Evolutionary conservation across 2,113 vertebrate genomes (phyloP).

Genomic region (cattle (Bos taurus)): DNA sequence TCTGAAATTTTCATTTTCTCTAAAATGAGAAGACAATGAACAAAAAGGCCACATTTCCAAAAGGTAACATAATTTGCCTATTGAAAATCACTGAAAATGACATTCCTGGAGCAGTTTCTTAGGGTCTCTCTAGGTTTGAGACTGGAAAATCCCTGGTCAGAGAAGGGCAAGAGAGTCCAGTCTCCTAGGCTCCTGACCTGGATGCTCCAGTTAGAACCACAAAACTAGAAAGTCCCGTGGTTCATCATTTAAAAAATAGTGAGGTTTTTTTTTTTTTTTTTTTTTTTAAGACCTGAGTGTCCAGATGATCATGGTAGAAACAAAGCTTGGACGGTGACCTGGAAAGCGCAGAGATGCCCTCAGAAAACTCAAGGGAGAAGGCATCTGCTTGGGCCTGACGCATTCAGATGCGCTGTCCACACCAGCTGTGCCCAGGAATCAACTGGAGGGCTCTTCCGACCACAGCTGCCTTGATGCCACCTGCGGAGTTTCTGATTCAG

Average conservation of each 20-base stretch:
- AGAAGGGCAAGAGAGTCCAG: background rate
- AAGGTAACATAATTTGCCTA: background rate
- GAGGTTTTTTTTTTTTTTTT: too few relatives aligned
- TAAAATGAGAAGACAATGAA: background rate
- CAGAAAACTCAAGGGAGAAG: background rate
- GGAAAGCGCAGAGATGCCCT: constrained; percentile 20
- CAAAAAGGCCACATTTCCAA: background rate
- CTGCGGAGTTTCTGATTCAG: background rate
- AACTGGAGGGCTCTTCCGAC: background rate
- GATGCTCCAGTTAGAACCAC: background rate
- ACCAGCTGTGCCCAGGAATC: background rate
- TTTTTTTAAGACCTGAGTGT: background rate
- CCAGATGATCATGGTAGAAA: background rate
- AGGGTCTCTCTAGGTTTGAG: background rate
- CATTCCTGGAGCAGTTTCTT: background rate
- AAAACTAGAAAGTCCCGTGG: background rate
- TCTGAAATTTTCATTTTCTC: background rate
- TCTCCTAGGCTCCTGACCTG: background rate
- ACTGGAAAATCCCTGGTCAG: background rate
- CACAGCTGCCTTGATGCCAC: background rate
- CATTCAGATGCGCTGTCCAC: background rate
- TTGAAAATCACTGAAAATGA: background rate
- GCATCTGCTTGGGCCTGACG: background rate
- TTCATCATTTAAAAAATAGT: background rate
- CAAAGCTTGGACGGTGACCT: background rate